A percentile compares a stretch with the other conserved stretches of the same genome.
These are phyloP conservation scores for Papilio elwesi DNA, from an alignment of 2,888 invertebrate genomes.

Conservation along the genomic window DNA sequence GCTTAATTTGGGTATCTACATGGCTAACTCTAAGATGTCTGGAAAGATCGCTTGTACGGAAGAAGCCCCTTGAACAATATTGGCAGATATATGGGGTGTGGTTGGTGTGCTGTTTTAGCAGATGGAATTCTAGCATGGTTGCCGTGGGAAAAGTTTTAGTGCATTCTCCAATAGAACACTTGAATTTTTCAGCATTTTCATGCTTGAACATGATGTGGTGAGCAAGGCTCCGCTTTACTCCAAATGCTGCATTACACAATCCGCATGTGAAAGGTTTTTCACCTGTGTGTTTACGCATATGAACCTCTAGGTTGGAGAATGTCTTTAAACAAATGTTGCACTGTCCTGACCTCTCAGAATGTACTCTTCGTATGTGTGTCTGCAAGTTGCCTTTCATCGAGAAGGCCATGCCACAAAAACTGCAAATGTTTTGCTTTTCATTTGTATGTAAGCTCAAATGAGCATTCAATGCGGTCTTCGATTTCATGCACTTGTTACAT, in stretches of 20 bases:
- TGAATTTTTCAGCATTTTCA: constrained; percentile 70
- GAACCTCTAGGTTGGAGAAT: constrained; percentile 81
- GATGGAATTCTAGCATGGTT: constrained; percentile 75
- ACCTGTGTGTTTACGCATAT: constrained; percentile 84
- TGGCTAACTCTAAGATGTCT: constrained; percentile 71
- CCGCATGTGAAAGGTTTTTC: constrained; percentile 76
- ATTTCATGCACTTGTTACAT: constrained; percentile 81
- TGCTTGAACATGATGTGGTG: constrained; percentile 76
- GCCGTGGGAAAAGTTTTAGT: constrained; percentile 71
- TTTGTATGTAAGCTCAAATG: constrained; percentile 76
- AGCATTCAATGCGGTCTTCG: constrained; percentile 76
- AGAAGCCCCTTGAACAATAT: constrained; percentile 74
- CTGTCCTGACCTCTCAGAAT: constrained; percentile 82
- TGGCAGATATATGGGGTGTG: constrained; percentile 74
- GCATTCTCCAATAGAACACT: constrained; percentile 74
- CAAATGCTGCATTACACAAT: constrained; percentile 67
- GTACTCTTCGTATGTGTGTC: constrained; percentile 80
- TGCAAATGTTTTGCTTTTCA: constrained; percentile 73
- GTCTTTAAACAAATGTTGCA: constrained; percentile 81
- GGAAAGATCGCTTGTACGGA: constrained; percentile 72
- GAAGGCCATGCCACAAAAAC: constrained; percentile 76
- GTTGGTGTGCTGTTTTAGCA: constrained; percentile 75
- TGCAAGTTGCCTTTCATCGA: constrained; percentile 82
- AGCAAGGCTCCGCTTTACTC: constrained; percentile 65
- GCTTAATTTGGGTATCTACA: constrained; percentile 58